Evolutionary conservation across 2,113 vertebrate species (phyloP).

Genomic region (Pagrus major): DNA sequence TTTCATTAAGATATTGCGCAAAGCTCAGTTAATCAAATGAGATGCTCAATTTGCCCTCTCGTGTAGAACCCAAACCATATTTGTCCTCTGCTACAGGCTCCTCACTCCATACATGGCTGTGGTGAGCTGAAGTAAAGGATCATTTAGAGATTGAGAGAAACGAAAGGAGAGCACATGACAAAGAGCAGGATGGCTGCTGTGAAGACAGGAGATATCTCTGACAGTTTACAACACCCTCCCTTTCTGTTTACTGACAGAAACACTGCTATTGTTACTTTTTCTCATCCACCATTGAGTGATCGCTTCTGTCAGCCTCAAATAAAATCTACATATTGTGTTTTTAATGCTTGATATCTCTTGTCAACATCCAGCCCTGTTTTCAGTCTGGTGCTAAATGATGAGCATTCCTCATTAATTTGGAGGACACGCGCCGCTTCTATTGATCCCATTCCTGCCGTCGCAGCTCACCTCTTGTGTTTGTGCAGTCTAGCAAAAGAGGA

Average conservation of each 20-base stretch:
- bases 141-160: neutral
- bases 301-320: neutral
- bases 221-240: constrained; percentile 12
- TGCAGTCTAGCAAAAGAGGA: constrained; percentile 41
- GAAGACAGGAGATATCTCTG: constrained; percentile 29
- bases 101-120: neutral
- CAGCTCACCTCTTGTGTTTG: constrained; percentile 39
- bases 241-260: neutral
- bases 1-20: neutral
- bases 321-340: neutral
- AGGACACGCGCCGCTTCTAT: neutral
- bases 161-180: neutral
- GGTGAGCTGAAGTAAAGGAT: neutral
- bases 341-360: neutral
- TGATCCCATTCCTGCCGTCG: neutral
- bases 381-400: neutral
- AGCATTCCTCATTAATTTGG: neutral
- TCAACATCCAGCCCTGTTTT: neutral
- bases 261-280: neutral
- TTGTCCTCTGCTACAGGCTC: constrained; percentile 12
- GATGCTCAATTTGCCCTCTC: constrained; percentile 1
- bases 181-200: constrained; percentile 10
- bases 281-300: neutral
- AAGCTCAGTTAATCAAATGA: constrained; percentile 21
- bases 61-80: constrained; percentile 32